A percentile compares a stretch with the other conserved stretches of the same genome.
Evolutionary conservation across 2,888 invertebrate genomes (phyloP).

Genomic region (Polyommatus iphigenia): DNA sequence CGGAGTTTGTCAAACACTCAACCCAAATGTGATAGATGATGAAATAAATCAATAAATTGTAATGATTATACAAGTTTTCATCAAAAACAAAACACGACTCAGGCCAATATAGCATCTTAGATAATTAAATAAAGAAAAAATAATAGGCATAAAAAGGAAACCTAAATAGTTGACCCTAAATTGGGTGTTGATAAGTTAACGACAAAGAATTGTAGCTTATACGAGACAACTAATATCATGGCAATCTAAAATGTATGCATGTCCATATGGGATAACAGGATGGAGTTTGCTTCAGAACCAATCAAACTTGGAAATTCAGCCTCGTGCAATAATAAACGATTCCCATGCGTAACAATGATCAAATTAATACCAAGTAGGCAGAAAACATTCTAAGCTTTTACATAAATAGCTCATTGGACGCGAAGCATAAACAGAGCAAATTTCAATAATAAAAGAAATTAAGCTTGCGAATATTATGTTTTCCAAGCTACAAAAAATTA

Average conservation of each 20-base stretch:
- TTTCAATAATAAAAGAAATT: no score
- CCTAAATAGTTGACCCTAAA: not conserved
- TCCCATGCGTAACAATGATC: not conserved
- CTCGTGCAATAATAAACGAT: not conserved
- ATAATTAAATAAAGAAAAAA: not conserved
- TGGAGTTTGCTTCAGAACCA: not conserved
- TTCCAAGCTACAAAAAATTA: no score
- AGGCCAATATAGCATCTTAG: not conserved
- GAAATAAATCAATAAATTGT: constrained; percentile 17
- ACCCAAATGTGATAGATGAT: not conserved
- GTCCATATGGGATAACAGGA: not conserved
- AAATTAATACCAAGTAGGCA: not conserved
- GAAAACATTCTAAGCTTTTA: not conserved
- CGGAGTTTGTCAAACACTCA: constrained; percentile 12
- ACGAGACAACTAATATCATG: not conserved
- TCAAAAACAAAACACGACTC: not conserved
- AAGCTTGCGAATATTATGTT: no score
- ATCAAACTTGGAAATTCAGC: not conserved
- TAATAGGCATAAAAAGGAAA: not conserved
- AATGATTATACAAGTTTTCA: not conserved
- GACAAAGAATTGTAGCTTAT: not conserved
- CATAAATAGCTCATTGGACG: not conserved
- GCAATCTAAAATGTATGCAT: not conserved
- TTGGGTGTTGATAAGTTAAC: not conserved
- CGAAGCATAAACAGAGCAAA: no score